Evolutionary conservation across 2,113 vertebrate genomes (phyloP).

Genomic region (Apus apus): DNA sequence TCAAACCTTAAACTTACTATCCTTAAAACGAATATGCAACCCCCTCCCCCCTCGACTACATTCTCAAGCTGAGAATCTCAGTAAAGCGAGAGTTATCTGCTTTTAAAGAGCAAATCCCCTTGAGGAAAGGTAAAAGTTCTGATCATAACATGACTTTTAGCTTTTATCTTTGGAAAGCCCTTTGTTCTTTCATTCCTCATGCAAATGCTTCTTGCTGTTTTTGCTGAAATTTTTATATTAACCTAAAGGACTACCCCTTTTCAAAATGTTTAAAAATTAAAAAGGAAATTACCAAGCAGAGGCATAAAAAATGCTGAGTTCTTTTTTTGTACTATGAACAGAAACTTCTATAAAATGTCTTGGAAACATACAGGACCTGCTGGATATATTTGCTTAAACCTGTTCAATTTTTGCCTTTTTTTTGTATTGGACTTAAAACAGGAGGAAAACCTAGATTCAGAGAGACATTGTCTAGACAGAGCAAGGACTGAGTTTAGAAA

Average conservation of each 20-base stretch:
- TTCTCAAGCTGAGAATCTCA: background rate
- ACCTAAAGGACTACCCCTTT: background rate
- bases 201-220: background rate
- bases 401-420: background rate
- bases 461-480: background rate
- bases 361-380: background rate
- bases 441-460: background rate
- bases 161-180: background rate
- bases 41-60: background rate
- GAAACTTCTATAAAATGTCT: background rate
- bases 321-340: background rate
- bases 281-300: background rate
- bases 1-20: background rate
- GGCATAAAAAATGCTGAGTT: background rate
- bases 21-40: background rate
- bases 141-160: accelerated
- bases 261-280: background rate
- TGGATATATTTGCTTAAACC: background rate
- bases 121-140: background rate
- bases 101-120: background rate
- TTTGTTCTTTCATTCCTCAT: background rate
- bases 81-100: too few relatives aligned
- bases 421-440: background rate
- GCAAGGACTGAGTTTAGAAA: background rate
- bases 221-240: background rate